Conservation (phyloP, 2,797 vertebrate genomes). For the Salmo trutta region DNA sequence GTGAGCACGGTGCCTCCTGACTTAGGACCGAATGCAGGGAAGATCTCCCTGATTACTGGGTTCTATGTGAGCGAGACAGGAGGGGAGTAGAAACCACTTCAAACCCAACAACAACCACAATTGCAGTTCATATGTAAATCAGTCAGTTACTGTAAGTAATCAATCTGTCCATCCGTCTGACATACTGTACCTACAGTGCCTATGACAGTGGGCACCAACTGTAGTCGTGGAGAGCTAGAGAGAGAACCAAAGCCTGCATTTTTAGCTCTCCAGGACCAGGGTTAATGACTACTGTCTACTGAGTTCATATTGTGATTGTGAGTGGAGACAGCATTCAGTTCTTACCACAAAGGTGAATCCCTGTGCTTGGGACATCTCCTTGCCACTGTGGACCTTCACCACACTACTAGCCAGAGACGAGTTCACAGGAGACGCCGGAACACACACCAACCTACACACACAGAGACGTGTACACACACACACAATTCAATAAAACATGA, state of each 20-base stretch:
- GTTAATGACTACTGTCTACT: no score
- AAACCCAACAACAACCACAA: no score
- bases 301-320: no score
- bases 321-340: no score
- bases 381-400: constrained; percentile 84
- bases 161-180: no score
- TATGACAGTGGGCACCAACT: no score
- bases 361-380: constrained; percentile 70
- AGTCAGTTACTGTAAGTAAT: no score
- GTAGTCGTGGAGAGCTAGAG: no score
- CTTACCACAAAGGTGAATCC: constrained; percentile 93
- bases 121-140: no score
- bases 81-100: not conserved
- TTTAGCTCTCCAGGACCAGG: no score
- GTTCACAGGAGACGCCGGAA: constrained; percentile 66
- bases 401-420: constrained; percentile 76
- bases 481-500: not conserved
- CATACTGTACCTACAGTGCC: no score
- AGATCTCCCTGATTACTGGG: constrained; percentile 86
- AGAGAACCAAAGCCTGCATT: no score
- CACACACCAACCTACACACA: constrained; percentile 72
- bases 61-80: constrained; percentile 70
- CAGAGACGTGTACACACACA: constrained; percentile 32
- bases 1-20: constrained; percentile 91
- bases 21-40: constrained; percentile 89